These are phyloP conservation scores for Caenorhabditis wallacei DNA, from an alignment of 2,888 invertebrate genomes.

Conservation along the genomic window DNA sequence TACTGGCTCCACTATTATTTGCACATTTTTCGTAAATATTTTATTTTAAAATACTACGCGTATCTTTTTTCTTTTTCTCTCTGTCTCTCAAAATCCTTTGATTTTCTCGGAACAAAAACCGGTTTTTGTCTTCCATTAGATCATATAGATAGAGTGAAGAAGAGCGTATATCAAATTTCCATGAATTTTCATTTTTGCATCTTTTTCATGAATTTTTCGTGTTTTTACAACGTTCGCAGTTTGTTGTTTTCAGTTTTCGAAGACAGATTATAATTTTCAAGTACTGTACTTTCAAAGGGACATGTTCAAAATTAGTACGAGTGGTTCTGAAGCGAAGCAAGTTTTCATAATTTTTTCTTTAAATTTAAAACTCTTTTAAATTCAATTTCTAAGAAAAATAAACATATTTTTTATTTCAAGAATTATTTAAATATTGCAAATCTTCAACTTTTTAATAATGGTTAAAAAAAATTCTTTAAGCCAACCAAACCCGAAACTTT, in stretches of 20 bases:
- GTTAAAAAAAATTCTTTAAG: too few species aligned
- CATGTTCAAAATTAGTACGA: too few species aligned
- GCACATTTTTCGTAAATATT: conserved; percentile 54
- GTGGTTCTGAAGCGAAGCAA: too few species aligned
- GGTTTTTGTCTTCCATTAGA: conserved; percentile 46
- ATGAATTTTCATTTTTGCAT: not conserved
- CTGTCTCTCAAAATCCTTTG: not conserved
- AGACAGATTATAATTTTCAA: too few species aligned
- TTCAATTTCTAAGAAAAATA: too few species aligned
- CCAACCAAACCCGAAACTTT: not conserved
- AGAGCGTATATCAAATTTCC: conserved; percentile 33
- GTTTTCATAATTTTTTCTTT: too few species aligned
- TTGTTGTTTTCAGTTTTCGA: not conserved
- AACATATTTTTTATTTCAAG: too few species aligned
- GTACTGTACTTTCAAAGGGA: too few species aligned
- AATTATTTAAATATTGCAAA: too few species aligned
- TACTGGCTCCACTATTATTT: conserved; percentile 30
- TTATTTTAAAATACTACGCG: conserved; percentile 30
- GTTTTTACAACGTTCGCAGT: not conserved
- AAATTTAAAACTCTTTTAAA: too few species aligned
- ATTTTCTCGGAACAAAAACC: conserved; percentile 28
- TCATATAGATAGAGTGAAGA: conserved; percentile 21
- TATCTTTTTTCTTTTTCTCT: conserved; percentile 17
- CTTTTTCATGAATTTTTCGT: conserved; percentile 3
- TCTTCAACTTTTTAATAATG: too few species aligned